These are phyloP conservation scores for Anthrax anthrax DNA, from an alignment of 2,888 invertebrate genomes.

Conservation along the genomic window DNA sequence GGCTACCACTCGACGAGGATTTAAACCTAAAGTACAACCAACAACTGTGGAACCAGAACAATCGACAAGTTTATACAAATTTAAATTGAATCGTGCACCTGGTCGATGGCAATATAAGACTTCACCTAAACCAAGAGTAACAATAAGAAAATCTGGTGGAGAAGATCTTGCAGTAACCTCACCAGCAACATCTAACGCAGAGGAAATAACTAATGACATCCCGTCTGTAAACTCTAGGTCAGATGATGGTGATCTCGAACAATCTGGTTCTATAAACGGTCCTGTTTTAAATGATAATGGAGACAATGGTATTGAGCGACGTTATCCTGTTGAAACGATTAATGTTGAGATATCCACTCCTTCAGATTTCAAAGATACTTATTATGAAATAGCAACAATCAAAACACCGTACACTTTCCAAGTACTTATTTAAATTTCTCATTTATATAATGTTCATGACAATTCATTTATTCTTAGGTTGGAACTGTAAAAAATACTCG, in stretches of 20 bases:
- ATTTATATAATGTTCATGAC: neutral
- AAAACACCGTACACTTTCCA: constrained; percentile 83
- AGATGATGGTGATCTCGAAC: constrained; percentile 51
- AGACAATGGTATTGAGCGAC: constrained; percentile 45
- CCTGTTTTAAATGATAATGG: constrained; percentile 44
- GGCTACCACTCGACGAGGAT: constrained; percentile 42
- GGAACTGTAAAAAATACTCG: constrained; percentile 77
- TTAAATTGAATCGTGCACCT: constrained; percentile 66
- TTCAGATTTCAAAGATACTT: constrained; percentile 68
- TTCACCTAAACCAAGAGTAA: constrained; percentile 71
- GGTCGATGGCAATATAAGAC: constrained; percentile 88
- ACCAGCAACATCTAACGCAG: constrained; percentile 19
- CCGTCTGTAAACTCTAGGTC: constrained; percentile 42
- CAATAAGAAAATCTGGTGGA: constrained; percentile 51
- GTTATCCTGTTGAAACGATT: constrained; percentile 59
- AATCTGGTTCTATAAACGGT: constrained; percentile 53
- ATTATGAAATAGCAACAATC: constrained; percentile 80
- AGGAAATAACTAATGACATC: constrained; percentile 18
- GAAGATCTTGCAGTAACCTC: constrained; percentile 26
- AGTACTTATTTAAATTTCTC: constrained; percentile 38
- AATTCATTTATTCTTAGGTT: constrained; percentile 41
- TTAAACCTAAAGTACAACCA: constrained; percentile 51
- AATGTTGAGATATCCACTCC: constrained; percentile 82
- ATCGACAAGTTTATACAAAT: constrained; percentile 57
- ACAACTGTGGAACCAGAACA: constrained; percentile 39